A percentile compares a stretch with the other conserved stretches of the same genome.
Conservation (phyloP, 2,113 vertebrate genomes). For the Notothenia rossii region DNA sequence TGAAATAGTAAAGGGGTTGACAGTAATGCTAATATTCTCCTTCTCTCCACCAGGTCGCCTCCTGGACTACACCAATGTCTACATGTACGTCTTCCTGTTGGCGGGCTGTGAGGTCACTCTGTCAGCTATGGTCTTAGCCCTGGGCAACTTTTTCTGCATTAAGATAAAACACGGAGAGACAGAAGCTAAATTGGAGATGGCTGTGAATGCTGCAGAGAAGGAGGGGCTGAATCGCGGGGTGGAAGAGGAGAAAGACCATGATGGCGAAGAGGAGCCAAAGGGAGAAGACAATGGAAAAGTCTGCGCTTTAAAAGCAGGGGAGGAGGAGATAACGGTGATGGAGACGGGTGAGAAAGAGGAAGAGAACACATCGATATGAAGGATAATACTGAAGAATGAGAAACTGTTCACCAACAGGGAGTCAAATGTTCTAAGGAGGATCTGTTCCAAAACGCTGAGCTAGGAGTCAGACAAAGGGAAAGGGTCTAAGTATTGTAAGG, state of each 20-base stretch:
- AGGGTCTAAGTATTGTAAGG: neutral
- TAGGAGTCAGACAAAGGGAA: neutral
- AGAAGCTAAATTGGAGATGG: slow-evolving; percentile 78
- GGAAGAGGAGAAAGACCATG: neutral
- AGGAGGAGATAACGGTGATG: slow-evolving; percentile 84
- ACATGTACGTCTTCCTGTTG: slow-evolving; percentile 92
- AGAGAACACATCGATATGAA: slow-evolving; percentile 86
- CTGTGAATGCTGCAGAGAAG: slow-evolving; percentile 83
- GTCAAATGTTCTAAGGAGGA: neutral
- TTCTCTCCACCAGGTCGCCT: slow-evolving; percentile 85
- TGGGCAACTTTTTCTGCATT: slow-evolving; percentile 90
- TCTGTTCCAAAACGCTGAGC: neutral
- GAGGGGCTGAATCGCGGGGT: slow-evolving; percentile 80
- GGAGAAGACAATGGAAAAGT: slow-evolving; percentile 60
- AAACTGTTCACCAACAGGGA: neutral
- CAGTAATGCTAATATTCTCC: neutral
- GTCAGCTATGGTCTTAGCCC: slow-evolving; percentile 86
- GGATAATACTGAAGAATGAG: slow-evolving; percentile 7
- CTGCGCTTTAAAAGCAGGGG: slow-evolving; percentile 68
- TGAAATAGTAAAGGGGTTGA: neutral
- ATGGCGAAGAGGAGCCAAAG: slow-evolving; percentile 54
- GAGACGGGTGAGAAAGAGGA: slow-evolving; percentile 81
- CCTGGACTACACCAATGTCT: slow-evolving; percentile 87
- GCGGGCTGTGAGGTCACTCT: slow-evolving; percentile 90
- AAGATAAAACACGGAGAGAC: slow-evolving; percentile 73